Conservation (phyloP, 2,113 vertebrate genomes). For the Neotoma lepida region DNA sequence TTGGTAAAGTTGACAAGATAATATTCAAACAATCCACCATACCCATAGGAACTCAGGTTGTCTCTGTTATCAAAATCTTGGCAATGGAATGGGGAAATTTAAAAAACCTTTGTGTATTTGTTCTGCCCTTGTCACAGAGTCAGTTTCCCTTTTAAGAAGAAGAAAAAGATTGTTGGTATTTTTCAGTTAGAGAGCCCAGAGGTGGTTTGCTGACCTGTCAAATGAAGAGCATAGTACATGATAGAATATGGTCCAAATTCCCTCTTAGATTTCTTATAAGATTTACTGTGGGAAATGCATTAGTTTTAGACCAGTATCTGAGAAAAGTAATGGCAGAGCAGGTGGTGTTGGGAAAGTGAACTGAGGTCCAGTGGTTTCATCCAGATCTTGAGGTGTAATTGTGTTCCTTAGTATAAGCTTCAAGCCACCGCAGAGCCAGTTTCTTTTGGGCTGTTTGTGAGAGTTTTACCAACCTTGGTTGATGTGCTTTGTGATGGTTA, state of each 20-base stretch:
- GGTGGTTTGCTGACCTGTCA: not conserved
- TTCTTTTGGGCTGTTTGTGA: not conserved
- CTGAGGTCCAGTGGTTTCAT: not conserved
- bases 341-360: not conserved
- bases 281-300: not conserved
- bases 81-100: not conserved
- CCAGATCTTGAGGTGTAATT: not conserved
- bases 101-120: not conserved
- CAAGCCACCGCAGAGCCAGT: not conserved
- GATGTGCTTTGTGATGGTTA: not conserved
- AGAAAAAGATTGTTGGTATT: not conserved
- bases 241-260: not conserved
- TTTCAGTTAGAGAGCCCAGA: not conserved
- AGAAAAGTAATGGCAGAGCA: not conserved
- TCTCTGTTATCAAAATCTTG: not conserved
- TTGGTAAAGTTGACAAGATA: not conserved
- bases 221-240: not conserved
- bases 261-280: not conserved
- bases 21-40: not conserved
- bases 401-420: not conserved
- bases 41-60: not conserved
- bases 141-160: not conserved
- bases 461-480: not conserved
- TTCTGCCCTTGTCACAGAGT: not conserved
- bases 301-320: not conserved